Evolutionary conservation across 53 echinoderm and acorn worm species (phyloP).

Genomic region (Temnopleurus reevesii): DNA sequence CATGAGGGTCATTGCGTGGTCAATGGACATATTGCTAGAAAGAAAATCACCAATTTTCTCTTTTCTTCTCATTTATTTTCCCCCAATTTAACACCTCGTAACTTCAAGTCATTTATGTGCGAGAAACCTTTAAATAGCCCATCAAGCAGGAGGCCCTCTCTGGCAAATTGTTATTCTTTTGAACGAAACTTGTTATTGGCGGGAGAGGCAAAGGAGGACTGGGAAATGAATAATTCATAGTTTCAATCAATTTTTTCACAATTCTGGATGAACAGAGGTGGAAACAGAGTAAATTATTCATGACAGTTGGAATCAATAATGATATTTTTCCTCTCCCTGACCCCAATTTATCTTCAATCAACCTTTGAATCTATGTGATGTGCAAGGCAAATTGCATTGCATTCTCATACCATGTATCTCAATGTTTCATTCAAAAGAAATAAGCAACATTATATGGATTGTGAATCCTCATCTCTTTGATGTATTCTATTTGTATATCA

Average conservation of each 20-base stretch:
- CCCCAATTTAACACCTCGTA: conserved; percentile 32
- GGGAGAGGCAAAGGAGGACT: not conserved
- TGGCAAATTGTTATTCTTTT: conserved; percentile 8
- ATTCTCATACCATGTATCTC: not conserved
- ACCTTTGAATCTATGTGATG: not conserved
- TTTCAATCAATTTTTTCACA: not conserved
- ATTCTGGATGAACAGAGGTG: not conserved
- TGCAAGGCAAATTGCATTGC: not conserved
- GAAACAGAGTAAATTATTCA: conserved; percentile 24
- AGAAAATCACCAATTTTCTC: conserved; percentile 14
- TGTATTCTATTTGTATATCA: too few relatives aligned
- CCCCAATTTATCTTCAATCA: not conserved
- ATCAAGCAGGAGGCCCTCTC: not conserved
- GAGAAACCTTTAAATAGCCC: conserved; percentile 14
- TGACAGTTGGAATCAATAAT: conserved; percentile 12
- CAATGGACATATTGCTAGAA: conserved; percentile 21
- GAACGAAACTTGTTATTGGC: conserved; percentile 6
- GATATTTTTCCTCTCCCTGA: not conserved
- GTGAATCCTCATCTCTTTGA: not conserved
- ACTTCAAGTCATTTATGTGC: conserved; percentile 1
- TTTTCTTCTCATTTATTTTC: conserved; percentile 9
- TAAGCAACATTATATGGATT: not conserved
- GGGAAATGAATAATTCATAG: conserved; percentile 17
- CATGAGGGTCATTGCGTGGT: conserved; percentile 25
- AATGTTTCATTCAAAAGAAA: too few relatives aligned